Conservation (phyloP, 2,113 vertebrate species). For the Oncorhynchus mykiss region DNA sequence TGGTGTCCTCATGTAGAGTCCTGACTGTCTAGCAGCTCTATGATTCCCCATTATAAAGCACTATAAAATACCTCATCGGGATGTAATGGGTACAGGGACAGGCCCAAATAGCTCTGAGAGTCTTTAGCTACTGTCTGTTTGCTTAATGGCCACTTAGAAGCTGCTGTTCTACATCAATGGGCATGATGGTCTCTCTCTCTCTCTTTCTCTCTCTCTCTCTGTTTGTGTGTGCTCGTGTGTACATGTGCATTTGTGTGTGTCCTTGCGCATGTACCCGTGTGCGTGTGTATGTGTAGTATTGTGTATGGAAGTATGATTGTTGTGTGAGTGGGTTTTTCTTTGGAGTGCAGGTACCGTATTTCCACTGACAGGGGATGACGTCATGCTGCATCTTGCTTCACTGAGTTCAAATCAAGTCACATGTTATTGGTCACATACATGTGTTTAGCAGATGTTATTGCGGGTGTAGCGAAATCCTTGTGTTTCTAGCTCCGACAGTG, state of each 20-base stretch:
- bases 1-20: not conserved
- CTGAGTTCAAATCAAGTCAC: too few species aligned
- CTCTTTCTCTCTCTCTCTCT: slow-evolving; percentile 15
- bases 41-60: slow-evolving; percentile 6
- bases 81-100: slow-evolving; percentile 32
- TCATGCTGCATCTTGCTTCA: too few species aligned
- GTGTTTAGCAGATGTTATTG: too few species aligned
- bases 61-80: slow-evolving; percentile 21
- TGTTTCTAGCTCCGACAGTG: too few species aligned
- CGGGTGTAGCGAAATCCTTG: too few species aligned
- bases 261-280: not conserved
- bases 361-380: too few species aligned
- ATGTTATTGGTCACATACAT: too few species aligned
- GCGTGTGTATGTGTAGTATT: not conserved
- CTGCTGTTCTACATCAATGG: slow-evolving; percentile 20
- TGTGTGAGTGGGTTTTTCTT: not conserved
- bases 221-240: slow-evolving; percentile 9
- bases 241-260: not conserved
- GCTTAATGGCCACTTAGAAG: slow-evolving; percentile 41
- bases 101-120: slow-evolving; percentile 19
- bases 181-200: slow-evolving; percentile 16
- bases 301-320: not conserved
- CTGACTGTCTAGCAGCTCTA: slow-evolving; percentile 4
- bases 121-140: slow-evolving; percentile 26
- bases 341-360: not conserved